phyloP scores from a whole-genome alignment of 35 echinoderm and acorn worm genomes.

The Hemicentrotus pulcherrimus region DNA sequence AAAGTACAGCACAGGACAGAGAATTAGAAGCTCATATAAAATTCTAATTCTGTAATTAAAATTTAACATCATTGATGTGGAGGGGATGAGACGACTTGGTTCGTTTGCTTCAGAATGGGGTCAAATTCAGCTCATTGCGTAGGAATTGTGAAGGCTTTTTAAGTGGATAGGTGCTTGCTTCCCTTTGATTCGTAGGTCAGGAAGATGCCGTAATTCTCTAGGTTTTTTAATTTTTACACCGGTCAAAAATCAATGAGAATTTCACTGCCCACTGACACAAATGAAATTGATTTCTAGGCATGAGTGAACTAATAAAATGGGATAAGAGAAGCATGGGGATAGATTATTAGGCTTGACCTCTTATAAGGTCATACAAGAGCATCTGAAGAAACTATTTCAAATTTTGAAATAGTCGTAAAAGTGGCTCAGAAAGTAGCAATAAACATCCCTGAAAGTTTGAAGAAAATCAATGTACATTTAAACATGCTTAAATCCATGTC shows the following conservation, averaged over 20 bases:
- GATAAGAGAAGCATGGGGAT: background rate
- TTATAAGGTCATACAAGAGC: background rate
- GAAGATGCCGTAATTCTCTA: background rate
- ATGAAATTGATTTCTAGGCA: background rate
- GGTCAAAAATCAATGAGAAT: background rate
- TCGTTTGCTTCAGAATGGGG: background rate
- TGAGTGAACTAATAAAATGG: background rate
- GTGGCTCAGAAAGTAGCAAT: too few relatives aligned
- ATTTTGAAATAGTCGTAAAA: background rate
- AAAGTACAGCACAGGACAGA: background rate
- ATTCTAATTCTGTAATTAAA: constrained; percentile 15
- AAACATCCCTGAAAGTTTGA: too few relatives aligned
- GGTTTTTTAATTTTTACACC: background rate
- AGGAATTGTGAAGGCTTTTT: background rate
- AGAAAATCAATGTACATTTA: too few relatives aligned
- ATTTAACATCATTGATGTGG: constrained; percentile 4
- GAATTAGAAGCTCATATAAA: background rate
- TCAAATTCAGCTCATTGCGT: background rate
- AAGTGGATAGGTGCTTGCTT: background rate
- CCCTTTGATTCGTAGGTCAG: background rate
- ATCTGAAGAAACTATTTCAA: background rate
- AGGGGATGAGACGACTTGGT: background rate
- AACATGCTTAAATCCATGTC: too few relatives aligned
- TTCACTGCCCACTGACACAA: constrained; percentile 9
- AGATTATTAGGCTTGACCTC: background rate